Evolutionary conservation across 1,140 invertebrate species (phyloP).

Genomic region (Drosophila bipectinata): DNA sequence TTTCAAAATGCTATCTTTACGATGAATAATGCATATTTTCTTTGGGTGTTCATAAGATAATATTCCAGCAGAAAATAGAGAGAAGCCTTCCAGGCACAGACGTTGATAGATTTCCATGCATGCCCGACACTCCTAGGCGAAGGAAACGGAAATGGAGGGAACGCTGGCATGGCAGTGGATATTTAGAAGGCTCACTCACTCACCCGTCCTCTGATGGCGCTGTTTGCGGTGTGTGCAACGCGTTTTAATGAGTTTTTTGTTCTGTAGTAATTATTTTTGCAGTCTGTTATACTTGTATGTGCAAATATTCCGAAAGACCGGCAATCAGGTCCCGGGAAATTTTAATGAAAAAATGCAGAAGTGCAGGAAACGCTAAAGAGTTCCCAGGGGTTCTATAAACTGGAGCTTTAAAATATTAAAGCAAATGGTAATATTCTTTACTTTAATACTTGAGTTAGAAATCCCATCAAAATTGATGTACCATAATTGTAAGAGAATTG

Average conservation of each 20-base stretch:
- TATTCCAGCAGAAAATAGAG: conserved; percentile 13
- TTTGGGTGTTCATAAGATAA: conserved; percentile 2
- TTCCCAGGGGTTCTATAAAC: not conserved
- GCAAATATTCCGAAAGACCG: conserved; percentile 35
- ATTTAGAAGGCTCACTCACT: conserved; percentile 28
- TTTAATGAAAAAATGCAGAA: conserved; percentile 37
- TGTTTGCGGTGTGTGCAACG: conserved; percentile 56
- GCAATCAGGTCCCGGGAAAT: conserved; percentile 33
- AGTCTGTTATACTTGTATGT: conserved; percentile 39
- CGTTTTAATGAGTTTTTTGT: conserved; percentile 77
- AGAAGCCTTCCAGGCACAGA: conserved; percentile 55
- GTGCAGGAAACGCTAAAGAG: conserved; percentile 20
- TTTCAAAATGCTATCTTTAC: not conserved
- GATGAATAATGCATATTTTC: conserved; percentile 1
- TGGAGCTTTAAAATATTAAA: not conserved
- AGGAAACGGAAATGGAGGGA: conserved; percentile 30
- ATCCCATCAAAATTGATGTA: not conserved
- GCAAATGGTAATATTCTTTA: not conserved
- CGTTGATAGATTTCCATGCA: conserved; percentile 74
- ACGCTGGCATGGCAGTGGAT: conserved; percentile 4
- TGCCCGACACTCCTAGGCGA: conserved; percentile 25
- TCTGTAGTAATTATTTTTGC: conserved; percentile 63
- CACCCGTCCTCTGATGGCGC: conserved; percentile 12
- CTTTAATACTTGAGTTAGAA: not conserved
- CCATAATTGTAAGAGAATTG: not conserved